Conservation (phyloP, 2,797 vertebrate genomes). For the Premnoplex brunnescens region DNA sequence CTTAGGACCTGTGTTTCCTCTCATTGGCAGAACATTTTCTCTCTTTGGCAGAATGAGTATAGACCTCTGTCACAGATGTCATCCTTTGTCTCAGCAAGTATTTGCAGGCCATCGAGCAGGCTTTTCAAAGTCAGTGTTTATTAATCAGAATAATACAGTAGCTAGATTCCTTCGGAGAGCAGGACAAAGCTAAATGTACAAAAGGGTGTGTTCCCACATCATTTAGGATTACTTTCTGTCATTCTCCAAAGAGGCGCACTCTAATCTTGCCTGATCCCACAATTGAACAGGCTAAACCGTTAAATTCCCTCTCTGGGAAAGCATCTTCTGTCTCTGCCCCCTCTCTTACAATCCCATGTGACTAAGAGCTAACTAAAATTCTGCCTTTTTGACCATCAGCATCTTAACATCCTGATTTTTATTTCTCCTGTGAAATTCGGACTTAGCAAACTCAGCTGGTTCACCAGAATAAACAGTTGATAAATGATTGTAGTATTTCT, state of each 20-base stretch:
- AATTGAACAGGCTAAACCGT: neutral
- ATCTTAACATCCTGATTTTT: neutral
- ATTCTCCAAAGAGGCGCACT: neutral
- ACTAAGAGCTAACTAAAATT: neutral
- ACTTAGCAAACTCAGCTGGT: neutral
- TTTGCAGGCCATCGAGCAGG: neutral
- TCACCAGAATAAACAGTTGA: neutral
- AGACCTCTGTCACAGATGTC: constrained; percentile 13
- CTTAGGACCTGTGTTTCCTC: neutral
- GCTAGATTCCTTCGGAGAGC: neutral
- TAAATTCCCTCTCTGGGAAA: neutral
- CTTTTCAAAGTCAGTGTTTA: constrained; percentile 43
- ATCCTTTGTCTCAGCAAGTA: constrained; percentile 6
- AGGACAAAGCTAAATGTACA: constrained; percentile 7
- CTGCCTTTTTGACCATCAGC: neutral
- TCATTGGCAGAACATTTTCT: neutral
- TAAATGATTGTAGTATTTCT: neutral
- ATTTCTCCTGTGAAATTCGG: neutral
- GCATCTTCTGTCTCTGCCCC: neutral
- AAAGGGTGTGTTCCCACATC: neutral
- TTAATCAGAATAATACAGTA: constrained; percentile 39
- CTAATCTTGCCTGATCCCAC: neutral
- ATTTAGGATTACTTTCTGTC: constrained; percentile 32
- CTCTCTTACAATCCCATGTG: neutral
- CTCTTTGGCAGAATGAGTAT: neutral